A percentile compares a stretch with the other conserved stretches of the same genome.
These are phyloP conservation scores for Lanistes nyassanus DNA, from an alignment of 1,140 invertebrate species.

Conservation along the genomic window DNA sequence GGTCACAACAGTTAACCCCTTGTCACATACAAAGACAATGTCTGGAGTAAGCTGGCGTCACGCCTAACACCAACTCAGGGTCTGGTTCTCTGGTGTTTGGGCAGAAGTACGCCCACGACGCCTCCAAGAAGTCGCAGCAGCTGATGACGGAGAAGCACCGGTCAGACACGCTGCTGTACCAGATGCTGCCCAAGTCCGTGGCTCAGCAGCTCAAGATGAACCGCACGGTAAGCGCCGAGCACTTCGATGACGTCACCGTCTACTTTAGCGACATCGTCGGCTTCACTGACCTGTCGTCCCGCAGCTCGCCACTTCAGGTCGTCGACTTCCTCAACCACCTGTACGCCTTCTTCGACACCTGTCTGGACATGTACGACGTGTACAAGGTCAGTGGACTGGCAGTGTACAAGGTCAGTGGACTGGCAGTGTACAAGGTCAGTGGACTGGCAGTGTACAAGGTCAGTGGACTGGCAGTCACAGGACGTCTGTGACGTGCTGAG, in stretches of 20 bases:
- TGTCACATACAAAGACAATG: too few species aligned
- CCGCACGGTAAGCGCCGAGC: slow-evolving; percentile 70
- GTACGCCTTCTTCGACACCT: slow-evolving; percentile 33
- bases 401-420: slow-evolving; percentile 76
- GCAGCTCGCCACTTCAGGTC: slow-evolving; percentile 72
- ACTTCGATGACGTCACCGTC: slow-evolving; percentile 76
- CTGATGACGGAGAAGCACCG: slow-evolving; percentile 64
- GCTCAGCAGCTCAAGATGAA: slow-evolving; percentile 62
- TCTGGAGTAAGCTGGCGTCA: too few species aligned
- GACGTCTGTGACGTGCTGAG: not conserved
- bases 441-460: slow-evolving; percentile 77
- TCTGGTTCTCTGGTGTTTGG: not conserved
- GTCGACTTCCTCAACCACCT: slow-evolving; percentile 50
- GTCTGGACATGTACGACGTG: slow-evolving; percentile 85
- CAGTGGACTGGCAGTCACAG: not conserved
- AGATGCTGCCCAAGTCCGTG: slow-evolving; percentile 64
- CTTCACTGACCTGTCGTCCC: slow-evolving; percentile 78
- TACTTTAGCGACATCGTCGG: slow-evolving; percentile 64
- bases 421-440: slow-evolving; percentile 75
- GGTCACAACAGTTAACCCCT: too few species aligned
- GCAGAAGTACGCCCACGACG: slow-evolving; percentile 30
- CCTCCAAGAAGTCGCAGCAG: slow-evolving; percentile 64
- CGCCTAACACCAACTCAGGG: too few species aligned
- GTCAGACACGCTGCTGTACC: slow-evolving; percentile 62
- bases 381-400: slow-evolving; percentile 72